Evolutionary conservation across 1,140 invertebrate genomes (phyloP), one percentile per base, ranked within the genome.

Genomic region (Tyrophagus putrescentiae): DNA sequence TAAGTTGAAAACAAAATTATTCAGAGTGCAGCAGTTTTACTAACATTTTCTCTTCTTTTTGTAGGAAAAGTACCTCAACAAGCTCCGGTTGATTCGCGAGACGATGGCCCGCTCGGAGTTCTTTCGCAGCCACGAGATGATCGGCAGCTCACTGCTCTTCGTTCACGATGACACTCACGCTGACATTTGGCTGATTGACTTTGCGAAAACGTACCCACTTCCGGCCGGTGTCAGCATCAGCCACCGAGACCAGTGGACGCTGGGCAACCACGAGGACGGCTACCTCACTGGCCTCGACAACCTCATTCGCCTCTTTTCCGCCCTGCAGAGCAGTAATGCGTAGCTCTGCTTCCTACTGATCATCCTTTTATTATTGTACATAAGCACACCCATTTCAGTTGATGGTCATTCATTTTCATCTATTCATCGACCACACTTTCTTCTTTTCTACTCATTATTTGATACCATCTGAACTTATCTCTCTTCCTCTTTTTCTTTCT

Each of bases 221-320:
- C 87, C 89, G 1, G 77, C 80, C 1, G 76, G 81, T 57, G 69
- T 85, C 44, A 68, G 64, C 2, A 85, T 96, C 58, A 79, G 81
- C 61, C 94, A 98, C 70, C 79, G 81, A 57, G 78, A 79, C 7
- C 78, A 81, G 39, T 98, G 93, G 94, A 80, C 83, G 64, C 86
- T 94, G 32, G 93, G 92, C n/a, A 97, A 95, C 72, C 91, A 96
- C 66, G 92, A 97, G 73, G 92, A 97, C 72, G 92, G 92, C 6
- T 87, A 94, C 66, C 76, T 96, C 0, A 81, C 79, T 62, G 92
- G 92, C 56, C 76, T 97, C 36, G 88, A 96, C 72, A 85, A 86
- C 72, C 76, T 96, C 5, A 75, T 79, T 18, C 66, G 68, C 33
- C 70, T 78, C 16, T 65, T 64, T 39, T 31, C 52, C 13, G 9